These are phyloP conservation scores for Parazoanthus swiftii DNA, from an alignment of 92 coral and sea anemone genomes.

Conservation along the genomic window DNA sequence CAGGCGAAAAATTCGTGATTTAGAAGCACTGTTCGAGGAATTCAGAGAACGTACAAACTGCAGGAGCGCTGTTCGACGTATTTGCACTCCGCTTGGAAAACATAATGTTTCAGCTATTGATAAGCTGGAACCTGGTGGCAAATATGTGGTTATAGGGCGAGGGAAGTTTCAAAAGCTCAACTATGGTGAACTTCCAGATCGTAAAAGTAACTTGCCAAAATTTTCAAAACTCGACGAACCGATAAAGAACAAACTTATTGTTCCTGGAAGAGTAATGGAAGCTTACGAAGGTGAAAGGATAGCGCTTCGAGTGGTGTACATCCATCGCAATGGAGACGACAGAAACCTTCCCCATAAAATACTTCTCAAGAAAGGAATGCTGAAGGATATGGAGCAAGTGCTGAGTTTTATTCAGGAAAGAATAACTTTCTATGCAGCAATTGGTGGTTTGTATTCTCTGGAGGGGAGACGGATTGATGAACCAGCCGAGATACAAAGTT, in stretches of 20 bases:
- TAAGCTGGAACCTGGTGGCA: conserved; percentile 47
- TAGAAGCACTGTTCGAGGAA: conserved; percentile 59
- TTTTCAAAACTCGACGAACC: conserved; percentile 40
- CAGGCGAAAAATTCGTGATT: conserved; percentile 41
- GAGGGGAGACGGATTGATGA: conserved; percentile 46
- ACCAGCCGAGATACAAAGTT: conserved; percentile 37
- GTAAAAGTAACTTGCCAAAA: conserved; percentile 10
- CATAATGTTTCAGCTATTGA: conserved; percentile 44
- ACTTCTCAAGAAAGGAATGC: conserved; percentile 39
- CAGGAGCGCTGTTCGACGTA: conserved; percentile 56
- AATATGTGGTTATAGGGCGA: conserved; percentile 56
- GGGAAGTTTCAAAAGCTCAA: conserved; percentile 50
- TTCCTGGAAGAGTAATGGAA: conserved; percentile 55
- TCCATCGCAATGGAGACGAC: conserved; percentile 54
- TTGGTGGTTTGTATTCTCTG: conserved; percentile 51
- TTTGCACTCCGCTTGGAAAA: conserved; percentile 54
- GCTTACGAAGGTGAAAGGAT: conserved; percentile 60
- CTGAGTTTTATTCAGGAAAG: conserved; percentile 49
- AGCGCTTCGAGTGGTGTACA: conserved; percentile 47
- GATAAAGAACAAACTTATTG: conserved; percentile 42
- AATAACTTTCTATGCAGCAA: conserved; percentile 44
- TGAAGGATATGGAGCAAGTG: conserved; percentile 53
- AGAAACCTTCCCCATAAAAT: conserved; percentile 48
- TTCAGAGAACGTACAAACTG: conserved; percentile 40
- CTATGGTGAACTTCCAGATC: conserved; percentile 46